A percentile compares a stretch with the other conserved stretches of the same genome.
Conservation (phyloP, 1,140 invertebrate species). For the Sweltsa coloradensis region DNA sequence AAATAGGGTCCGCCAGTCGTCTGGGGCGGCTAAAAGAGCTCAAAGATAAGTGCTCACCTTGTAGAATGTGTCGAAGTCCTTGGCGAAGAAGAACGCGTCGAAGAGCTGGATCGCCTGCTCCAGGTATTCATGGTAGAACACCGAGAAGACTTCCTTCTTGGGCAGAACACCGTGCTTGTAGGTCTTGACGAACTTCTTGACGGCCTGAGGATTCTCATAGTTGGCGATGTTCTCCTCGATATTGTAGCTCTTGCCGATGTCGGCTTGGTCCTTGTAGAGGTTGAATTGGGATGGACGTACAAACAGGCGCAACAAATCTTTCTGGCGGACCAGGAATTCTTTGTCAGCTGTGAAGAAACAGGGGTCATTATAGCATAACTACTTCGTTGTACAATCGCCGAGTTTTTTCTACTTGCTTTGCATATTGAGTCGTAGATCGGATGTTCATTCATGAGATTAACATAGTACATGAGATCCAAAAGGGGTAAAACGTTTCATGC, state of each 20-base stretch:
- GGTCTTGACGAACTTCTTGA: slow-evolving; percentile 41
- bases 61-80: slow-evolving; percentile 50
- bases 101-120: slow-evolving; percentile 48
- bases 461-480: no score
- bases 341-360: slow-evolving; percentile 13
- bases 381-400: no score
- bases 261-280: slow-evolving; percentile 14
- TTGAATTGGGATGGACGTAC: slow-evolving; percentile 16
- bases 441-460: no score
- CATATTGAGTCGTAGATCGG: no score
- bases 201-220: no score
- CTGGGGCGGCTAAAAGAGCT: no score
- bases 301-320: slow-evolving; percentile 15
- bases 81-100: slow-evolving; percentile 53
- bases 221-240: no score
- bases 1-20: no score
- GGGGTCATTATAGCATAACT: no score
- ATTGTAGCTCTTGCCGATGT: slow-evolving; percentile 13
- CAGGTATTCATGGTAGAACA: slow-evolving; percentile 43
- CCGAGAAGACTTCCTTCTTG: slow-evolving; percentile 44
- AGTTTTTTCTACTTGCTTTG: no score
- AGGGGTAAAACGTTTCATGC: no score
- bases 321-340: slow-evolving; percentile 14
- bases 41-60: no score
- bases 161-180: slow-evolving; percentile 41